phyloP scores from a whole-genome alignment of 1,140 invertebrate genomes.

The Mercenaria mercenaria region DNA sequence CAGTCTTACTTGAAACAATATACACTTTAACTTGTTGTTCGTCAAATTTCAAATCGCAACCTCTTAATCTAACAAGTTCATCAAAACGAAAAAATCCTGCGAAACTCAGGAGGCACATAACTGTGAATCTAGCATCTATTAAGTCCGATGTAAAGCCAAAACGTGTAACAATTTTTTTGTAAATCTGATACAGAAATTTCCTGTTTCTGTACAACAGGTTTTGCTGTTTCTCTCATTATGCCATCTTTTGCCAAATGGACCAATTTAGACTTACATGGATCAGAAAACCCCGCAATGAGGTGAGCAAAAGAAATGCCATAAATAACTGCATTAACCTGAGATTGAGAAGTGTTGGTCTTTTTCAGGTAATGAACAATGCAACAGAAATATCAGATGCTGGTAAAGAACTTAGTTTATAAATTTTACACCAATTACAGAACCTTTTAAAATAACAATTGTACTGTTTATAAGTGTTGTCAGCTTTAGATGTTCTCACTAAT shows the following conservation, averaged over 20 bases:
- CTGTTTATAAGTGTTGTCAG: not conserved
- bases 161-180: not conserved
- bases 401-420: not conserved
- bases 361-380: not conserved
- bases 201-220: not conserved
- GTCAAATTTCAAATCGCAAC: not conserved
- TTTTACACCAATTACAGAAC: slow-evolving; percentile 37
- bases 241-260: not conserved
- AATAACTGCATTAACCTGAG: slow-evolving; percentile 9
- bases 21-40: not conserved
- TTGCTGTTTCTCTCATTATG: not conserved
- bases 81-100: not conserved
- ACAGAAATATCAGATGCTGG: not conserved
- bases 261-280: slow-evolving; percentile 1
- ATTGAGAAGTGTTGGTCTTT: not conserved
- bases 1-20: slow-evolving; percentile 3
- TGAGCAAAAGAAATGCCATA: slow-evolving; percentile 1
- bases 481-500: not conserved
- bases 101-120: not conserved
- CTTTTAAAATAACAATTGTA: slow-evolving; percentile 19
- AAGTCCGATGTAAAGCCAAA: not conserved
- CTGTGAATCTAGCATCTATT: not conserved
- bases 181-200: not conserved
- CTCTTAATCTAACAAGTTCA: not conserved
- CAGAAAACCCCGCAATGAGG: not conserved